Evolutionary conservation across 92 coral and sea anemone species (phyloP), one percentile per base, ranked within the genome.

Genomic region (Pocillopora meandrina): DNA sequence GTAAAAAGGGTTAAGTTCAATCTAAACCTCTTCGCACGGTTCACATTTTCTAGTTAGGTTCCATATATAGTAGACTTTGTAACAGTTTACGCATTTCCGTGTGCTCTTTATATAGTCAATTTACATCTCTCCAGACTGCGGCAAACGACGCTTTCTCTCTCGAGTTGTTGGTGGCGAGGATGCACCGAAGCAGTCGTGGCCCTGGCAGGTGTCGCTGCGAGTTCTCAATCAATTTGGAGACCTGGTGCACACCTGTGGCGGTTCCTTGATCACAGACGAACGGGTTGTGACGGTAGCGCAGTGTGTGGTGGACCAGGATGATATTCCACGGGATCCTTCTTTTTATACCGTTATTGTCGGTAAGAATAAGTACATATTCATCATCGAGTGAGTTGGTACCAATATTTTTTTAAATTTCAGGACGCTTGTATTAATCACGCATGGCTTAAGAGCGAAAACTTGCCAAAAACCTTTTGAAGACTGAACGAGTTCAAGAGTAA

Each of bases 271-370:
- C 56, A 19, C 70, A 17, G 75, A 71, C 2, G 19, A 68, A 1
- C 84, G 89, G 89, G 89, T 85, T 0, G 82, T 89, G 21, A 89
- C 89, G 0, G 92, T 89, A 10, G 84, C 89, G 33, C 92, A 89
- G 26, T 89, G 92, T 71, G 60, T 64, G 9, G 67, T 59, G 18
- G 12, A 60, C 10, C 4, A 21, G 16, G 9, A 26, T 2, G 23
- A 75, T 34, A 7, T 7, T 33, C 63, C 34, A 1, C 3, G 12
- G 6, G 56, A 10, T 15, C 62, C 77, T 9, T 12, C 52, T 12
- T 17, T 19, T 26, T 72, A 49, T 23, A 72, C 77, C 16, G 77
- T 49, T n/a, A 61, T 55, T 19, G 77, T 55, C 10, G 77, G 77
- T 72, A n/a, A n/a, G 77, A 1, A 3, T 42, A 3, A 42, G 52